Evolutionary conservation across 2,797 vertebrate genomes (phyloP).

Genomic region (Clarias fuscus): DNA sequence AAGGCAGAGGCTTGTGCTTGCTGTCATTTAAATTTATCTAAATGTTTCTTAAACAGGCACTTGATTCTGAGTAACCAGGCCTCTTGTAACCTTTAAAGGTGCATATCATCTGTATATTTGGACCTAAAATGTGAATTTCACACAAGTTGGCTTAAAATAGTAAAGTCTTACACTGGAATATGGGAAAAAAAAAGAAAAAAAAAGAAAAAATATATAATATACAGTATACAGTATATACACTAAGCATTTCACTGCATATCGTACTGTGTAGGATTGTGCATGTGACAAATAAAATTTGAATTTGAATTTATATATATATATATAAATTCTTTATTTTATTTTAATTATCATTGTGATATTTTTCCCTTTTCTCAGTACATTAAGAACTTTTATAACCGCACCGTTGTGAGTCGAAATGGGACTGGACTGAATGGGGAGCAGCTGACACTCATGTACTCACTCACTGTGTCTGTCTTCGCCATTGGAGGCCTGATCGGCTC

Average conservation of each 20-base stretch:
- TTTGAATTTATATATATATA: too few relatives aligned
- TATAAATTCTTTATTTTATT: neutral
- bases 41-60: conserved; percentile 2
- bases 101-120: neutral
- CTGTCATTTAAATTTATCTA: neutral
- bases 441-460: conserved; percentile 84
- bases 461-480: conserved; percentile 86
- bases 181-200: neutral
- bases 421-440: conserved; percentile 66
- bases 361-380: conserved; percentile 75
- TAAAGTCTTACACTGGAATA: neutral
- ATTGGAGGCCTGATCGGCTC: conserved; percentile 85
- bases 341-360: neutral
- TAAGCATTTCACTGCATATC: too few relatives aligned
- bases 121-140: neutral
- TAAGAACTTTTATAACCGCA: conserved; percentile 88
- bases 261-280: too few relatives aligned
- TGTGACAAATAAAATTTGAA: too few relatives aligned
- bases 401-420: conserved; percentile 76
- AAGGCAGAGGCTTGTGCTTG: conserved; percentile 1
- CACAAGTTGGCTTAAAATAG: neutral
- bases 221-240: too few relatives aligned
- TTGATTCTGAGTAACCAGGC: conserved; percentile 2
- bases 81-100: neutral
- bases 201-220: too few relatives aligned